A percentile compares a stretch with the other conserved stretches of the same genome.
Conservation (phyloP, 2,888 invertebrate species). For the Mellilla xanthometata region DNA sequence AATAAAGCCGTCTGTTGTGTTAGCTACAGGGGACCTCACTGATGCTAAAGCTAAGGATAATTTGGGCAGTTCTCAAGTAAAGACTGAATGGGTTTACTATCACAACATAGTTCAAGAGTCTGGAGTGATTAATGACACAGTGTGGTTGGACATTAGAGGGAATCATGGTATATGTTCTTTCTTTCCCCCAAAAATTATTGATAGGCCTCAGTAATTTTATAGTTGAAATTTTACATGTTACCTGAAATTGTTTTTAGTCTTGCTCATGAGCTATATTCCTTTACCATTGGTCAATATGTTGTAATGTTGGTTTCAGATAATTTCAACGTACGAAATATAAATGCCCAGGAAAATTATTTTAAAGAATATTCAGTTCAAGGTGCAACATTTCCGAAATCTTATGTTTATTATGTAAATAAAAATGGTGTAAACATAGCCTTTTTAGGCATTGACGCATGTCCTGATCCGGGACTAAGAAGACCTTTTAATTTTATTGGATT, state of each 20-base stretch:
- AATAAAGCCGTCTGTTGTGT: slow-evolving; percentile 89
- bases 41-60: slow-evolving; percentile 92
- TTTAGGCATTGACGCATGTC: slow-evolving; percentile 93
- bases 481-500: slow-evolving; percentile 96
- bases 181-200: too few relatives aligned
- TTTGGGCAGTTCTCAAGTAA: slow-evolving; percentile 90
- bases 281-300: not conserved
- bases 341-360: slow-evolving; percentile 89
- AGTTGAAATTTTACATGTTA: too few relatives aligned
- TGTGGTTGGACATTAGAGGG: slow-evolving; percentile 95
- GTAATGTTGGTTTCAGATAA: slow-evolving; percentile 87
- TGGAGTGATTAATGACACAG: slow-evolving; percentile 85
- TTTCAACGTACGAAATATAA: slow-evolving; percentile 89
- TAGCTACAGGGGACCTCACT: slow-evolving; percentile 94
- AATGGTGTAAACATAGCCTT: slow-evolving; percentile 88
- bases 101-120: slow-evolving; percentile 86
- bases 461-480: slow-evolving; percentile 92
- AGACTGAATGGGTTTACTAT: slow-evolving; percentile 93
- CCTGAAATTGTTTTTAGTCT: too few relatives aligned
- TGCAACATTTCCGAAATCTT: slow-evolving; percentile 85
- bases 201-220: too few relatives aligned
- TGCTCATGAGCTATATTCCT: too few relatives aligned
- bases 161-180: slow-evolving; percentile 88
- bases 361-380: slow-evolving; percentile 92
- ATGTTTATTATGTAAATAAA: slow-evolving; percentile 82